Evolutionary conservation across 2,888 invertebrate genomes (phyloP), one percentile per base, ranked within the genome.

Genomic region (Pterostichus madidus): DNA sequence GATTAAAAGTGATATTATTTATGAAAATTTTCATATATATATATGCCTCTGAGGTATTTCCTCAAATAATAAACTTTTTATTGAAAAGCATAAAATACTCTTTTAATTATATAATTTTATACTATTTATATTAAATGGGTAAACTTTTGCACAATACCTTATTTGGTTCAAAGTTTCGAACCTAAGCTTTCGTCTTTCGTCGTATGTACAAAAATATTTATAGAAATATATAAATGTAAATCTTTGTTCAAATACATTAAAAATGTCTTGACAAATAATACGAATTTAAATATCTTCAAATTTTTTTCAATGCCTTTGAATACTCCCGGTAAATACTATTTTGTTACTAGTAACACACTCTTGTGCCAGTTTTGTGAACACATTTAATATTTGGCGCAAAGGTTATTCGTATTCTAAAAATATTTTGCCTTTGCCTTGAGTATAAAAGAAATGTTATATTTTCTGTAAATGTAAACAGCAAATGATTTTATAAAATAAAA

Each of bases 121-220:
- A 73, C 73, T 73, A 73, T 73, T 73, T 73, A 73, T 73, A 73
- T 73, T 73, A 73, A 73, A 73, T 73, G 73, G 73, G 24, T 44
- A 46, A 46, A n/a, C 39, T 73, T 46, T 73, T 11, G 73, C 73
- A 73, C 73, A 46, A 73, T 59, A 59, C 17, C n/a, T 73, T 73
- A 73, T 13, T 73, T 46, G 73, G 73, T 73, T 73, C 73, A 73
- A 8, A 17, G 13, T 24, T 17, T 24, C 17, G 73, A 73, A 49
- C 73, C 73, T 31, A 73, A 44, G 73, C 46, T 73, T 73, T 73
- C 44, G 46, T 64, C 64, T 56, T 56, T 64, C 35, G 35, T 31
- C 64, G 35, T 68, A 44, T 35, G 68, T 35, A 68, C 13, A 39
- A 71, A 71, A 46, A 71, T 71, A 32, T 73, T 17, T 46, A 44